phyloP scores from a whole-genome alignment of 2,888 invertebrate species.

The Sphinx pinastri region DNA sequence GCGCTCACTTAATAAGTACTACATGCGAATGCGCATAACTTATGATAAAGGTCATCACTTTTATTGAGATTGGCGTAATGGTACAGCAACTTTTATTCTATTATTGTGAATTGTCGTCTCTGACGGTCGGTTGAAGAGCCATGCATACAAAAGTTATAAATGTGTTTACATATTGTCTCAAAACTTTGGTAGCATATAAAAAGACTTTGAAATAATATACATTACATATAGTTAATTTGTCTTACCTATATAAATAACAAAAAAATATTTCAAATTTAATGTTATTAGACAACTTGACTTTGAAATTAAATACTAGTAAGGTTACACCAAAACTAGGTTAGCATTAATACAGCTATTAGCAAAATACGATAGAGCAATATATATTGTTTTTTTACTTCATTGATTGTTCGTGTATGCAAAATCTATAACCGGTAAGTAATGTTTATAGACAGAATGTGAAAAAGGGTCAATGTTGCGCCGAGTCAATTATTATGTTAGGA shows the following conservation, averaged over 20 bases:
- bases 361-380: constrained; percentile 9
- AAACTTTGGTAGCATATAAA: too few species aligned
- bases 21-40: not conserved
- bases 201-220: too few species aligned
- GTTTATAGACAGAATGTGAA: constrained; percentile 34
- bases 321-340: constrained; percentile 26
- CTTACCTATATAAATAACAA: not conserved
- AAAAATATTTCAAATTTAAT: too few species aligned
- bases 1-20: not conserved
- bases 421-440: constrained; percentile 18
- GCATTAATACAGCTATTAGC: not conserved
- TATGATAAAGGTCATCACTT: not conserved
- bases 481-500: constrained; percentile 34
- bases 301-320: constrained; percentile 28
- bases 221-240: too few species aligned
- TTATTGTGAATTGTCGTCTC: too few species aligned
- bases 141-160: too few species aligned
- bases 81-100: too few species aligned
- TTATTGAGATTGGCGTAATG: too few species aligned
- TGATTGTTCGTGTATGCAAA: not conserved
- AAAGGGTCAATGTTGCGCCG: constrained; percentile 46
- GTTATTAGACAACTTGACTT: too few species aligned
- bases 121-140: too few species aligned
- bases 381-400: not conserved
- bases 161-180: too few species aligned